phyloP scores from a whole-genome alignment of 2,888 invertebrate species.

The Eupithecia tripunctaria region DNA sequence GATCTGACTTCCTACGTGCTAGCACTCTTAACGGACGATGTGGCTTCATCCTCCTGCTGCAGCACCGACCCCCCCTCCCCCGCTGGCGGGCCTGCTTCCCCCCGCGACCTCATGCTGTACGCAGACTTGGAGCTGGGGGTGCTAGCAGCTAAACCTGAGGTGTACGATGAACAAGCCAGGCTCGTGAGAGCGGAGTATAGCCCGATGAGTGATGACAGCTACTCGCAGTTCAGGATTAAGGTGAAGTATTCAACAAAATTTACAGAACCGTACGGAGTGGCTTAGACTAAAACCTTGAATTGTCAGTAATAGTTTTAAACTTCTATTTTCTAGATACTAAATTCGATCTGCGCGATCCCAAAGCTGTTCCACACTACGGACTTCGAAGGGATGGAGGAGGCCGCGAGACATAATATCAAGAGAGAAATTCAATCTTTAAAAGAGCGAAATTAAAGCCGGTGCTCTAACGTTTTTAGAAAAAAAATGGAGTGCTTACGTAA shows the following conservation, averaged over 20 bases:
- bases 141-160: slow-evolving; percentile 66
- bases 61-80: slow-evolving; percentile 35
- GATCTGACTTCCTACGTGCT: slow-evolving; percentile 74
- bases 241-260: slow-evolving; percentile 43
- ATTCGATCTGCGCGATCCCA: slow-evolving; percentile 72
- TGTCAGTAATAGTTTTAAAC: neutral
- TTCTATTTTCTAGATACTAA: slow-evolving; percentile 65
- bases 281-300: neutral
- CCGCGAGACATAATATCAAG: slow-evolving; percentile 73
- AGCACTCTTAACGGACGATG: slow-evolving; percentile 76
- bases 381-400: slow-evolving; percentile 68
- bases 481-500: neutral
- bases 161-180: slow-evolving; percentile 73
- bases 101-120: slow-evolving; percentile 71
- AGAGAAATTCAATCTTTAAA: slow-evolving; percentile 69
- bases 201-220: slow-evolving; percentile 60
- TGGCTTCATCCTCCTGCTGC: slow-evolving; percentile 59
- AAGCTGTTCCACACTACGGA: slow-evolving; percentile 73
- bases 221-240: slow-evolving; percentile 71
- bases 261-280: neutral
- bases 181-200: slow-evolving; percentile 73
- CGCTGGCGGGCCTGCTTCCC: slow-evolving; percentile 50
- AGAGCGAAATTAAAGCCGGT: slow-evolving; percentile 52
- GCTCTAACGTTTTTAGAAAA: neutral
- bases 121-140: slow-evolving; percentile 77